These are phyloP conservation scores for Eudyptes chrysolophus DNA, from an alignment of 2,113 vertebrate genomes.

Conservation along the genomic window DNA sequence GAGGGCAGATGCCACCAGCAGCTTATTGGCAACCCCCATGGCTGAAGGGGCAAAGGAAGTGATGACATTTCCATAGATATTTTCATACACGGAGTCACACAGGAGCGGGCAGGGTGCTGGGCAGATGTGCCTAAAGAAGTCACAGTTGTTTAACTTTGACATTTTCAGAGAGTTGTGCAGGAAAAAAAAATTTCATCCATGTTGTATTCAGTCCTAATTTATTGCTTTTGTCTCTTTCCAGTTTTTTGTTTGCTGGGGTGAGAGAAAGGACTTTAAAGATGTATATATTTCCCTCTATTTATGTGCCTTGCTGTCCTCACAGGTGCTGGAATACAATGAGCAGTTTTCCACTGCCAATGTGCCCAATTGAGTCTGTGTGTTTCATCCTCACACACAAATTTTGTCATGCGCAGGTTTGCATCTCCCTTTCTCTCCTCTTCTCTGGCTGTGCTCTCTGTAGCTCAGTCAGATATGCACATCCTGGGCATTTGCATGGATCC, in stretches of 20 bases:
- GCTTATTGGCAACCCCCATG: neutral
- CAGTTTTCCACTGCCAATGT: neutral
- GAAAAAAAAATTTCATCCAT: accelerated
- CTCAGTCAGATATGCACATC: neutral
- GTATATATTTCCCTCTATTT: neutral
- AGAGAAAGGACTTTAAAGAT: neutral
- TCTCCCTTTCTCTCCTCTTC: neutral
- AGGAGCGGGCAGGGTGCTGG: neutral
- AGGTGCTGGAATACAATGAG: neutral
- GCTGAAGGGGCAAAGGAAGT: neutral
- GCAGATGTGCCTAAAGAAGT: neutral
- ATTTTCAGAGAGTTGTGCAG: neutral
- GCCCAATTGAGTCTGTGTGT: neutral
- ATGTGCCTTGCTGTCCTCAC: neutral
- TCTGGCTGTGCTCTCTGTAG: neutral
- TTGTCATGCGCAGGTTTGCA: neutral
- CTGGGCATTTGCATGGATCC: neutral
- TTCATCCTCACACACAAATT: neutral
- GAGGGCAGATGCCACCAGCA: neutral
- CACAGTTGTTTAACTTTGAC: neutral
- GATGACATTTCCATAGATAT: neutral
- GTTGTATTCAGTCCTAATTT: neutral
- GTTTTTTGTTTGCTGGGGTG: neutral
- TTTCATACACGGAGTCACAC: neutral
- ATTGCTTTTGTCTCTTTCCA: neutral